A percentile compares a stretch with the other conserved stretches of the same genome.
Evolutionary conservation across 2,888 invertebrate species (phyloP).

Genomic region (Endomychus coccineus): DNA sequence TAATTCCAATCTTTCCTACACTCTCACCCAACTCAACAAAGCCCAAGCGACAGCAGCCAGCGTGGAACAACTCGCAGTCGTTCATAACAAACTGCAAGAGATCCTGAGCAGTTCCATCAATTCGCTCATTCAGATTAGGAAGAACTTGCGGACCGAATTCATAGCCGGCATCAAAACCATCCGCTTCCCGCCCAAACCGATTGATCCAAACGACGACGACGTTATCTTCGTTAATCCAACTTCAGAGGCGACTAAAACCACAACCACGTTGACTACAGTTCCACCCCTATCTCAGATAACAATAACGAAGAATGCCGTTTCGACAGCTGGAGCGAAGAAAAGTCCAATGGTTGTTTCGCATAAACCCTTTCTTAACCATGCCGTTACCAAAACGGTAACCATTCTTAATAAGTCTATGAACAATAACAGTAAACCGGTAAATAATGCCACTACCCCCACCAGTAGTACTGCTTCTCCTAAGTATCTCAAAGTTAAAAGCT

Average conservation of each 20-base stretch:
- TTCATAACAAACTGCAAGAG: constrained; percentile 51
- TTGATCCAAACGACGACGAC: constrained; percentile 40
- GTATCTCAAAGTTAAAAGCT: constrained; percentile 34
- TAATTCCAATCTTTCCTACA: constrained; percentile 49
- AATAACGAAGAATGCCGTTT: background rate
- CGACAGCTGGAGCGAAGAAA: background rate
- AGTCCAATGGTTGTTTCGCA: background rate
- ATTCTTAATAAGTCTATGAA: background rate
- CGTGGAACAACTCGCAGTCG: constrained; percentile 46
- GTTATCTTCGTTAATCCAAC: constrained; percentile 42
- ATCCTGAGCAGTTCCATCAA: constrained; percentile 49
- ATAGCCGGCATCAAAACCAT: constrained; percentile 45
- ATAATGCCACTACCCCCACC: constrained; percentile 6
- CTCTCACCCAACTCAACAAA: constrained; percentile 48
- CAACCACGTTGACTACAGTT: constrained; percentile 11
- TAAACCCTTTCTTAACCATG: too few relatives aligned
- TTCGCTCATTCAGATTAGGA: constrained; percentile 49
- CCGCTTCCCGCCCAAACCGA: constrained; percentile 42
- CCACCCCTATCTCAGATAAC: constrained; percentile 6
- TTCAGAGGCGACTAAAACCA: constrained; percentile 5
- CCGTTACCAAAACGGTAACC: background rate
- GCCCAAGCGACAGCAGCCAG: constrained; percentile 46
- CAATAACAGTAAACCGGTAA: constrained; percentile 2
- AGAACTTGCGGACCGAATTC: constrained; percentile 50
- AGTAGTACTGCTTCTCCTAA: constrained; percentile 3